Evolutionary conservation across 2,113 vertebrate species (phyloP), one percentile per base, ranked within the genome.

Genomic region (Barnardius zonarius): DNA sequence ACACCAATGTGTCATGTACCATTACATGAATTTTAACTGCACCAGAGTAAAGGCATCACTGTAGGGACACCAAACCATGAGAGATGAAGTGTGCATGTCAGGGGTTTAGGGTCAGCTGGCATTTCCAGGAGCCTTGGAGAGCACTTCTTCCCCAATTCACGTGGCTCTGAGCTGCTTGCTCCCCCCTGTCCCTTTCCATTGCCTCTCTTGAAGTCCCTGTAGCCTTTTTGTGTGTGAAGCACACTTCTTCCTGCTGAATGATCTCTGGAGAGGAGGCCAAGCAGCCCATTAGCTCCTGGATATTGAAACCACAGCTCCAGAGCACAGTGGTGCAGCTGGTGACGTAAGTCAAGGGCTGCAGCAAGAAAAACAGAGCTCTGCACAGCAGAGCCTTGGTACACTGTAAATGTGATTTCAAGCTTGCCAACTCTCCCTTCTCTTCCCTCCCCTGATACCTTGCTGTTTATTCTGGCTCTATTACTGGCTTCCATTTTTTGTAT

Each of bases 1-100:
- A n/a, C 28, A 8, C 0, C 13, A 4, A 0, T 6, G 30, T 35
- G 6, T 24, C 66, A 25, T 44, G 31, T 37, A n/a, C 6, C 27
- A 33, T 54, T 24, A 49, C 9, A 6, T 57, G 44, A 63, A 31
- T 62, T 83, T 63, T 37, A 23, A 63, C 46, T 67, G 19, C 35
- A 37, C 51, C 37, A 82, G 31, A 63, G 30, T 19, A 55, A 59
- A 83, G 20, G 24, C 37, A 43, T 54, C 20, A 4, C 14, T 28
- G 41, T 7, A 46, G 11, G 37, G 27, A 27, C 74, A 61, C 10
- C 51, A 46, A 28, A 6, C 46, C 0, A 0, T 51, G 69, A 23
- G 39, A 46, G 35, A 24, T 48, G 70, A 55, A 55, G 18, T 75
- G 24, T 70, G 39, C 24, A 4, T 3, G 12, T 8, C 30, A 59